These are phyloP conservation scores for Dermatemys mawii DNA, from an alignment of 2,113 vertebrate genomes.

Conservation along the genomic window DNA sequence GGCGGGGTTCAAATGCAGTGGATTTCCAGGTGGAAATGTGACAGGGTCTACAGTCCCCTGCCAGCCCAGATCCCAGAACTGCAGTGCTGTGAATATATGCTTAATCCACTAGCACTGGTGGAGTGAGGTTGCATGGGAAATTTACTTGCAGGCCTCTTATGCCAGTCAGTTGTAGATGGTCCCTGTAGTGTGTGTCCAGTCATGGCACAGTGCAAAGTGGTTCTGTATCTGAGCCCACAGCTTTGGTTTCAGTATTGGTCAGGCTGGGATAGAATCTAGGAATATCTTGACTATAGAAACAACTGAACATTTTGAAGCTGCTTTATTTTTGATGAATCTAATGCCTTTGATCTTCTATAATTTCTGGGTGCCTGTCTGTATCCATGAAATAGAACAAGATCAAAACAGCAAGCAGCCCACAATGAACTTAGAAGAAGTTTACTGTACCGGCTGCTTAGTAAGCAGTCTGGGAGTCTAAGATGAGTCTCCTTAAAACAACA, in stretches of 20 bases:
- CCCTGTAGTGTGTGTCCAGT: background rate
- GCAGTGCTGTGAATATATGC: background rate
- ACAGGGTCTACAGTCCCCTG: background rate
- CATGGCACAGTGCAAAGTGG: accelerated
- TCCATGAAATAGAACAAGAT: background rate
- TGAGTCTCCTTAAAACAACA: background rate
- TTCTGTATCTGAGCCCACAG: background rate
- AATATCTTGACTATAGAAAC: background rate
- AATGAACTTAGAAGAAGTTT: background rate
- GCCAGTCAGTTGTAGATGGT: background rate
- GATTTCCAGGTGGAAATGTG: background rate
- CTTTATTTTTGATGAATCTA: background rate
- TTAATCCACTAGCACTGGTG: background rate
- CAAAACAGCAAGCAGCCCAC: background rate
- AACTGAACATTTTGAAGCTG: background rate
- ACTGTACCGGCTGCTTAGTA: background rate
- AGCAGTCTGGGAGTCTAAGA: background rate
- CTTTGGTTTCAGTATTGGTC: background rate
- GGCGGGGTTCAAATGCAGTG: background rate
- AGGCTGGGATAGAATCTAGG: background rate
- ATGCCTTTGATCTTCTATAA: background rate
- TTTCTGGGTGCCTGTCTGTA: background rate
- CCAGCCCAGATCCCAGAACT: background rate
- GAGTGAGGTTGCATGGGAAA: background rate
- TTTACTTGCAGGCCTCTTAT: background rate